These are phyloP conservation scores for Xanthia togata DNA, from an alignment of 2,888 invertebrate species.

Conservation along the genomic window DNA sequence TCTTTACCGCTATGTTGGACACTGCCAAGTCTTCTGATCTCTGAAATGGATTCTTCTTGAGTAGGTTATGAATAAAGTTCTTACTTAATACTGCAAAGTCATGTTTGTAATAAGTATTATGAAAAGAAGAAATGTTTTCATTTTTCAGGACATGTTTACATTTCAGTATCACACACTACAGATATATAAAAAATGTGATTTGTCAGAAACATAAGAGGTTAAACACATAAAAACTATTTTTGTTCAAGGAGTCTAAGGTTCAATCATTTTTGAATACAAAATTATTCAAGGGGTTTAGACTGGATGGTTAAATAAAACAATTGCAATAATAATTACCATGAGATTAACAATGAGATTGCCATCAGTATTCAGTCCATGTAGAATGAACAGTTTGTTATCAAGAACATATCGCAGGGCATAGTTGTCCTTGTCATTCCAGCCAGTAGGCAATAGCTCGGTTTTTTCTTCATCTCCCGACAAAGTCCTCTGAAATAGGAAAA, in stretches of 20 bases:
- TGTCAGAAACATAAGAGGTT: background rate
- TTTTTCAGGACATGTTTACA: constrained; percentile 26
- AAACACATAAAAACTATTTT: constrained; percentile 4
- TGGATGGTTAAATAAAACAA: background rate
- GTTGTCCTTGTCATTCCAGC: constrained; percentile 93
- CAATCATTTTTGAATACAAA: background rate
- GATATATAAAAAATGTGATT: background rate
- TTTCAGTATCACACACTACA: constrained; percentile 15
- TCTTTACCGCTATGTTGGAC: constrained; percentile 91
- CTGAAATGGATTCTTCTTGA: constrained; percentile 74
- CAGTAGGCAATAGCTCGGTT: constrained; percentile 93
- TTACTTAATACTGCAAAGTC: constrained; percentile 1
- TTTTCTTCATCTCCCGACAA: constrained; percentile 90
- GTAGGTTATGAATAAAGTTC: background rate
- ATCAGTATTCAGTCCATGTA: constrained; percentile 91
- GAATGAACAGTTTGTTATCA: constrained; percentile 92
- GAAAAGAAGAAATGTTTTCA: background rate
- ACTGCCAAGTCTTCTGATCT: constrained; percentile 90
- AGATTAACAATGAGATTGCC: constrained; percentile 92
- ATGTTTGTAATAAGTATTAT: constrained; percentile 11
- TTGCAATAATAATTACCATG: constrained; percentile 85
- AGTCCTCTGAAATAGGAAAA: constrained; percentile 88
- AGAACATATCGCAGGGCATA: constrained; percentile 94
- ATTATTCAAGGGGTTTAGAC: background rate
- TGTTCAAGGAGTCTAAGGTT: background rate